Percentiles rank a stretch among this genome's conserved stretches.
Conservation (phyloP, 2,113 vertebrate species). For the Dermatemys mawii region DNA sequence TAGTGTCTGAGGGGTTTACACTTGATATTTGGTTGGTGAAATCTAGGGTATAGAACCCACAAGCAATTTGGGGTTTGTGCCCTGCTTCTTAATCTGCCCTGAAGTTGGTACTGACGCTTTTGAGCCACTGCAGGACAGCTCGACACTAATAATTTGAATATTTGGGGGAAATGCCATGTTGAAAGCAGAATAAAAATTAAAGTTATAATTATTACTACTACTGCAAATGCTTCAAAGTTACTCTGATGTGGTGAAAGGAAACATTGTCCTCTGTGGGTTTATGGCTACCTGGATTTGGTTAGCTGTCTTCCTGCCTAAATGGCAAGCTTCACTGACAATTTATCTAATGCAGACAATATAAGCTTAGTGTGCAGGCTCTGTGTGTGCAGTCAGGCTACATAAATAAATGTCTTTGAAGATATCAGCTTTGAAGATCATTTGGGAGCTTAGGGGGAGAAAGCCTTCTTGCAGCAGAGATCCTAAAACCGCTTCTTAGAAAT, state of each 20-base stretch:
- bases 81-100: no score
- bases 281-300: not conserved
- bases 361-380: not conserved
- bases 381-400: not conserved
- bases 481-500: not conserved
- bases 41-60: no score
- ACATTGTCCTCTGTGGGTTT: not conserved
- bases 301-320: not conserved
- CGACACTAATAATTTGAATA: not conserved
- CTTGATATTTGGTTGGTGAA: no score
- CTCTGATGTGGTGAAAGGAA: not conserved
- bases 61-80: no score
- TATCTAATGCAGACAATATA: not conserved
- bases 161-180: not conserved
- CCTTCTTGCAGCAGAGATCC: not conserved
- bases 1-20: no score
- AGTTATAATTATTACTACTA: not conserved
- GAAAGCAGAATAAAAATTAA: not conserved
- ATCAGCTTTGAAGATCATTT: not conserved
- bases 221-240: not conserved
- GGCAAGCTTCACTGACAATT: not conserved
- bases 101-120: not conserved
- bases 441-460: not conserved
- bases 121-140: not conserved
- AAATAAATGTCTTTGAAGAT: not conserved